Conservation (phyloP, 2,113 vertebrate species). For the Pachyramphus minor region DNA sequence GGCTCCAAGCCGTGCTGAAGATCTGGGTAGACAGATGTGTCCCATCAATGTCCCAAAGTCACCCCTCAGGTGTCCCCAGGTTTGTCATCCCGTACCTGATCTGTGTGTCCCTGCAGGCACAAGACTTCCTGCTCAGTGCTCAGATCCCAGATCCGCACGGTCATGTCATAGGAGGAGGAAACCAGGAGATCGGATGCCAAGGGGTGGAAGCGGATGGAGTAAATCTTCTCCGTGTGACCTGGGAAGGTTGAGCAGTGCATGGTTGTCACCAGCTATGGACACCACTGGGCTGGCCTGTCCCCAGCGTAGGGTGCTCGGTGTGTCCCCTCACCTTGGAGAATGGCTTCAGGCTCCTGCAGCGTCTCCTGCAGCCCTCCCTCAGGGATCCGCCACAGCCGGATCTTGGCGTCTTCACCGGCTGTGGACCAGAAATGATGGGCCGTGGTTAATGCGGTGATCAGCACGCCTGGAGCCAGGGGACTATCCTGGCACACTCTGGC, state of each 20-base stretch:
- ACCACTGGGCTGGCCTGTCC: accelerated
- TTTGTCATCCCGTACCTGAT: conserved; percentile 80
- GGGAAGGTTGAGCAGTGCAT: background rate
- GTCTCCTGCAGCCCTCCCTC: conserved; percentile 80
- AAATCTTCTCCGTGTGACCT: conserved; percentile 96
- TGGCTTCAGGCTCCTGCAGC: conserved; percentile 77
- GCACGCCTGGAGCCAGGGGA: accelerated
- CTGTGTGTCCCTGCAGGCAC: conserved; percentile 83
- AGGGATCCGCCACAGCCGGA: conserved; percentile 88
- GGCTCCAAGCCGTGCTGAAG: conserved; percentile 92
- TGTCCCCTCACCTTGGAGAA: conserved; percentile 80
- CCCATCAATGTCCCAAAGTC: accelerated
- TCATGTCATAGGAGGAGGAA: conserved; percentile 93
- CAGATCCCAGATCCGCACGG: conserved; percentile 86
- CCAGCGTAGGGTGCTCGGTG: accelerated
- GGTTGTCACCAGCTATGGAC: background rate
- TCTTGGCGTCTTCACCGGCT: conserved; percentile 93
- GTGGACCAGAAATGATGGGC: background rate
- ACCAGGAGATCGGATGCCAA: conserved; percentile 82
- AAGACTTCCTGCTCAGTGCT: conserved; percentile 68
- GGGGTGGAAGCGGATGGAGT: conserved; percentile 91
- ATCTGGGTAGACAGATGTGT: conserved; percentile 71
- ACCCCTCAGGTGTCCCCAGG: accelerated
- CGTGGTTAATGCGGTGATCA: background rate
- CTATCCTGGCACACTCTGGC: conserved; percentile 17